Base-by-base conservation (phyloP, 2,888 invertebrate genomes). In the Nipponacmea schrenckii region DNA sequence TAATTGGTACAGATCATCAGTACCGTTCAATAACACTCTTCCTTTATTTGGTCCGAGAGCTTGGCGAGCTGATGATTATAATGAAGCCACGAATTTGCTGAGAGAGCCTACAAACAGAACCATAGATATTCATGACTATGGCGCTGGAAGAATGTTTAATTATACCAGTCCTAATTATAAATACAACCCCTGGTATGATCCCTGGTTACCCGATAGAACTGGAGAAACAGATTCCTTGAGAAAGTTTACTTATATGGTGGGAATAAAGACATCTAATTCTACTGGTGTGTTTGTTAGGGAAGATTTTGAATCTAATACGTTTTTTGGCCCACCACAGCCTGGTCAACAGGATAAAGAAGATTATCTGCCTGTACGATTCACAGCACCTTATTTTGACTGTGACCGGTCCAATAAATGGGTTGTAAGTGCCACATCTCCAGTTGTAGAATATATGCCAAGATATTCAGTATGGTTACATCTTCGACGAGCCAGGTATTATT, bases 351-450 rank as follows among this genome's bases (percentile, higher is more conserved):
- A 86, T 26, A 73, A 64, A 1, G 82, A 81, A 27, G 72, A 76
- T 14, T 76, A 76, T 2, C 96, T 97, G 1, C 98, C 98, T 17
- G 95, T 98, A 0, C 94, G 95, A 87, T 97, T 95, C 93, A 96
- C 96, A 0, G 91, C 94, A 72, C 98, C 98, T 0, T 98, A 98
- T 88, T 98, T 96, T 88, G 98, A 98, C 90, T 98, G 98, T 88
- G 96, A 95, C 7, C 91, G 97, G 77, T 94, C 97, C 0, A 97
- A 98, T 89, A 94, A 96, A 86, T 98, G 98, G 98, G 91, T 98
- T 48, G 94, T 98, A 12, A 95, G 94, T 31, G 97, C 97, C 0
- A 95, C 96, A 1, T 94, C 96, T 27, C 98, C 98, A 0, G 94
- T 98, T 56, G 96, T 96, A 4, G 98, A 98, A 87, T 96, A 97